phyloP scores from a whole-genome alignment of 2,797 vertebrate species.

The Peromyscus nudipes region DNA sequence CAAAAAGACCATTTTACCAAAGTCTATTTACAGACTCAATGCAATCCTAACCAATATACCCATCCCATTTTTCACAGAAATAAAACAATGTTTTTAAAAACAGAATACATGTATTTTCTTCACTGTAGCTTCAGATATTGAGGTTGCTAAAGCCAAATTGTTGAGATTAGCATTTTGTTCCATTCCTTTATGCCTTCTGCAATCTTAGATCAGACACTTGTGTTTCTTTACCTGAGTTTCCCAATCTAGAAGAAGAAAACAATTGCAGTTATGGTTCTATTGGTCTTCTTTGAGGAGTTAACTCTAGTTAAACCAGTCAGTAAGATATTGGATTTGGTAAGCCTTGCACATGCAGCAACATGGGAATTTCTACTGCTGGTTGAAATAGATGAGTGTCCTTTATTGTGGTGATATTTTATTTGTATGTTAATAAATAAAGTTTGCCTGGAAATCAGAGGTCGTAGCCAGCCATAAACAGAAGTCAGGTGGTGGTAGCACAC shows the following conservation, averaged over 20 bases:
- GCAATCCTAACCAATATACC: background rate
- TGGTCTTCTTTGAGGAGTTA: background rate
- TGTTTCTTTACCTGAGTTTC: background rate
- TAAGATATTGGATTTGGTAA: background rate
- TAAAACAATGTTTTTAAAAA: background rate
- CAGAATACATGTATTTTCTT: background rate
- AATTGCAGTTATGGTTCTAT: too few relatives aligned
- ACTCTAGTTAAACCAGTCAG: background rate
- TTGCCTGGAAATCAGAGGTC: too few relatives aligned
- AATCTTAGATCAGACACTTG: background rate
- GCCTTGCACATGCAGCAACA: fast-evolving
- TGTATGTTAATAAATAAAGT: too few relatives aligned
- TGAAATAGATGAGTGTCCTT: background rate
- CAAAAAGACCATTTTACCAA: background rate
- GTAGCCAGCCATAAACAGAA: too few relatives aligned
- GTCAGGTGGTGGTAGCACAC: too few relatives aligned
- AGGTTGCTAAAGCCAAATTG: background rate
- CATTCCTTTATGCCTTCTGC: background rate
- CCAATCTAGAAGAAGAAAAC: background rate
- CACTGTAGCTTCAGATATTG: background rate
- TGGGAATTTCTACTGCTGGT: fast-evolving
- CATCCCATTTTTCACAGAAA: background rate
- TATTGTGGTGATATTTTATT: too few relatives aligned
- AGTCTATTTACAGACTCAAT: background rate
- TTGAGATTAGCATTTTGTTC: too few relatives aligned